Evolutionary conservation across 92 coral and sea anemone species (phyloP), one percentile per base, ranked within the genome.

Genomic region (Scolanthus callimorphus): DNA sequence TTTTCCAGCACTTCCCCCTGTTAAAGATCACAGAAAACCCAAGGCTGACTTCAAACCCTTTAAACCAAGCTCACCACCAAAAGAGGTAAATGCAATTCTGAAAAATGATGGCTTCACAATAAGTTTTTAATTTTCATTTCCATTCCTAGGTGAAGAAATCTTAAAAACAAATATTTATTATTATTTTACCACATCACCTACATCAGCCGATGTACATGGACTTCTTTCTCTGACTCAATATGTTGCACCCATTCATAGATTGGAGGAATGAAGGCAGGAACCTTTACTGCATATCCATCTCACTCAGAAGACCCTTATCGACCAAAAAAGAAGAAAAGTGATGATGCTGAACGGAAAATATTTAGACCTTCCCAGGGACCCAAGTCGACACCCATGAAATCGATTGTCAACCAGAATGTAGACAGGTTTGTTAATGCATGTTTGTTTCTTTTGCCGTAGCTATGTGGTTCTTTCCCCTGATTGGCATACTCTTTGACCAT

Each of bases 301-400:
- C 98, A 92, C 46, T 92, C 97, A 13, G 77, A 81, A 23, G 97
- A 88, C 51, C 97, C 97, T 23, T 91, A 87, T 27, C 69, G 60
- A 63, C 85, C 77, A 17, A 92, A 92, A 62, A 84, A 85, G 50
- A 27, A 86, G 22, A 69, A 82, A 9, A 21, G 49, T 20, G 84
- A 55, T 0, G 90, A 57, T 11, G 57, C 39, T 24, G 88, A 69
- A 12, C 89, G 71, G 54, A 74, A 57, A 45, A 88, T 92, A 27
- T 92, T 92, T 77, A 75, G 98, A 44, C 98, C 98, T 3, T 84
- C 96, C 1, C 98, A 90, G 54, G 98, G 96, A 19, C 98, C 98
- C 0, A 92, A 88, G 50, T 92, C 98, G 29, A 92, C 98, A 44
- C 98, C 88, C 53, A 88, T 69, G 61, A 60, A 46, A 51, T 88